Base-by-base conservation (phyloP, 2,113 vertebrate species). In the Pedionomus torquatus region DNA sequence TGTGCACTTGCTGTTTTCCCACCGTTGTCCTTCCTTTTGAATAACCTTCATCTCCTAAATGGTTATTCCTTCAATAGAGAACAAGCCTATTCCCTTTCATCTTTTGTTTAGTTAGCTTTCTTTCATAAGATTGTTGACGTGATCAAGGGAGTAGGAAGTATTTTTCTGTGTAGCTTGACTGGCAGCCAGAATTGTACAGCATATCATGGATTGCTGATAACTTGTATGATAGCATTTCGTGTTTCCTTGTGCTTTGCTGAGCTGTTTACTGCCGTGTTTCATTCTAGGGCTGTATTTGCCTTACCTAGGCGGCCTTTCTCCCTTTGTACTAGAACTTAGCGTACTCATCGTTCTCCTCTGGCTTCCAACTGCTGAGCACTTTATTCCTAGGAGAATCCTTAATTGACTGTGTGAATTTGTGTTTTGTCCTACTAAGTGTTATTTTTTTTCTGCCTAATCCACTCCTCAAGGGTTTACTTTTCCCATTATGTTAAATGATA, bases 141-240 rank as follows among this genome's bases (percentile, higher is more conserved):
- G 21, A 25, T 21, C 35, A 11, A 8, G 64, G 83, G 37, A 69
- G 70, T n/a, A 31, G 87, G 87, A 87, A 33, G 70, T 39, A 4
- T 31, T 60, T 76, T 61, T 25, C 48, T 66, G 52, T 33, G 87
- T 7, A 11, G 25, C 24, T 57, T 86, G 70, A 16, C 37, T 26
- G 61, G 23, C 44, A 20, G 5, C 79, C 65, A 60, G 79, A 39
- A 4, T 11, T 39, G 31, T 17, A 3, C 20, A 10, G 12, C 1
- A 0, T 7, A 7, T 14, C 37, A 0, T 10, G 23, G 57, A 2
- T 33, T 0, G 7, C 31, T 43, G n/a, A 10, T 24, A 19, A 7
- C 43, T 15, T 16, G 9, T 13, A 1, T 1, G 31, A 20, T 28
- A 37, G 10, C 24, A 4, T 52, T 70, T 44, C 17, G 2, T 3